phyloP scores from a whole-genome alignment of 2,888 invertebrate genomes.

The Diaperis boleti region DNA sequence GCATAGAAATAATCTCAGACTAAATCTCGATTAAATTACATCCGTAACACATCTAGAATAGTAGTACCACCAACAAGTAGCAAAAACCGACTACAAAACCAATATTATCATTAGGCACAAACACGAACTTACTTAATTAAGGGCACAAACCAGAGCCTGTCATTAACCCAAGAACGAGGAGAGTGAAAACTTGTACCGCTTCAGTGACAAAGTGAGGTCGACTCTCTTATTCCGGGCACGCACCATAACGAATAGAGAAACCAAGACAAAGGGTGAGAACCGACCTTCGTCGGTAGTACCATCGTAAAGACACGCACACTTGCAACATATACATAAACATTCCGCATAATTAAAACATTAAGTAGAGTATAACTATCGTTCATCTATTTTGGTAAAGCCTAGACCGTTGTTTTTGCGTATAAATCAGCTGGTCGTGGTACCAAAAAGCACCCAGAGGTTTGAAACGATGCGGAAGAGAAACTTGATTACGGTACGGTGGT shows the following conservation, averaged over 20 bases:
- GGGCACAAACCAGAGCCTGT: slow-evolving; percentile 2
- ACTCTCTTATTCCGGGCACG: slow-evolving; percentile 1
- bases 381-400: no score
- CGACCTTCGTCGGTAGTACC: slow-evolving; percentile 1
- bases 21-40: no score
- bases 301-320: background rate
- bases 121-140: slow-evolving; percentile 6
- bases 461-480: slow-evolving; percentile 19
- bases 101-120: background rate
- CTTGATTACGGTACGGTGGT: slow-evolving; percentile 13
- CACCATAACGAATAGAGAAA: slow-evolving; percentile 13
- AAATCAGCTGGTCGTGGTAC: no score
- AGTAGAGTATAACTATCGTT: no score
- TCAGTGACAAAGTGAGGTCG: slow-evolving; percentile 7
- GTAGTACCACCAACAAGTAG: no score
- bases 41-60: no score
- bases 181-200: slow-evolving; percentile 17
- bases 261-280: background rate
- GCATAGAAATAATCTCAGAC: no score
- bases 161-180: slow-evolving; percentile 12
- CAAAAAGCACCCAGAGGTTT: no score
- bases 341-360: no score
- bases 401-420: no score
- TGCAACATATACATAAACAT: no score
- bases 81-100: background rate